Conservation (phyloP, 2,888 invertebrate genomes). For the Himalopsyche tibetana region DNA sequence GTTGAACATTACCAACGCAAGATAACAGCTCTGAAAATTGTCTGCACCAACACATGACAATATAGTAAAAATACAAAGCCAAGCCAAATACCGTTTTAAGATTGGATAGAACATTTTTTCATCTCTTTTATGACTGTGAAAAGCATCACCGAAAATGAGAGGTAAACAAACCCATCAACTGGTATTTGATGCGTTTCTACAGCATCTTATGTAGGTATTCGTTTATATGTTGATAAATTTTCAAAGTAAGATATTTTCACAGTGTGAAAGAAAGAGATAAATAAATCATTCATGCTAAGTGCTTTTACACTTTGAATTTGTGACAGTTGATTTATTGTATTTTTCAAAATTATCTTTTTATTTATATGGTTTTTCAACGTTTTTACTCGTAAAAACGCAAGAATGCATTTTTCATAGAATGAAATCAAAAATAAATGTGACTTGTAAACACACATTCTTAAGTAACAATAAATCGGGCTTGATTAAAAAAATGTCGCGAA, state of each 20-base stretch:
- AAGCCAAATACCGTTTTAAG: background rate
- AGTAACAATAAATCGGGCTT: too few relatives aligned
- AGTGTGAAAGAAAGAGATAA: constrained; percentile 31
- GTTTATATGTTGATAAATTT: background rate
- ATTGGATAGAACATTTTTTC: background rate
- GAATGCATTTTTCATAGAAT: background rate
- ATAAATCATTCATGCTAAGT: constrained; percentile 54
- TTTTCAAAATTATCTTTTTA: constrained; percentile 9
- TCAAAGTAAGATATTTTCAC: constrained; percentile 44
- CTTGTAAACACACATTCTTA: too few relatives aligned
- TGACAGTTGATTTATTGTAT: background rate
- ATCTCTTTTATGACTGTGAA: background rate
- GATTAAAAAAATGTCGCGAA: too few relatives aligned
- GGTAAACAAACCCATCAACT: constrained; percentile 7
- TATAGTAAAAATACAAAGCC: background rate
- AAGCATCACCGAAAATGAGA: background rate
- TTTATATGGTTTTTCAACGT: background rate
- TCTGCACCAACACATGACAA: background rate
- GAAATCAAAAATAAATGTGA: too few relatives aligned
- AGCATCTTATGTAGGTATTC: background rate
- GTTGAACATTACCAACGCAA: background rate
- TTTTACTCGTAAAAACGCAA: background rate
- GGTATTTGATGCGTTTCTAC: background rate
- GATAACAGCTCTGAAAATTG: constrained; percentile 14
- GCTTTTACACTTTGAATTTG: constrained; percentile 7